phyloP scores from a whole-genome alignment of 2,888 invertebrate species.

The Caenorhabditis doughertyi region DNA sequence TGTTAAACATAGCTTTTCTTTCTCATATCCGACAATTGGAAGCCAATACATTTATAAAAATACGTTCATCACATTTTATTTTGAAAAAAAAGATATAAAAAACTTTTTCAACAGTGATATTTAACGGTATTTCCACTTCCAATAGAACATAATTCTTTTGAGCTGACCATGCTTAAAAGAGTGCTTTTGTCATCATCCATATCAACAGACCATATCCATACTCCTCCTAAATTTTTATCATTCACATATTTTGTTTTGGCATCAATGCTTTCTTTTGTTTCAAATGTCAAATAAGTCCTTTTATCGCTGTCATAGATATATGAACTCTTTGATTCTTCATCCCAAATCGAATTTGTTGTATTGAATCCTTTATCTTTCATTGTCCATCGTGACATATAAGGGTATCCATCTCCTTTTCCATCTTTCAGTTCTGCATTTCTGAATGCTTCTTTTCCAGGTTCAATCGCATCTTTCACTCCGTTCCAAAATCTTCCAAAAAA shows the following conservation, averaged over 20 bases:
- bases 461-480: not conserved
- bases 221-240: slow-evolving; percentile 8
- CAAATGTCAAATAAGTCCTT: slow-evolving; percentile 5
- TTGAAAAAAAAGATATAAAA: too few species aligned
- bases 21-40: too few species aligned
- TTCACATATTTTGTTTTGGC: slow-evolving; percentile 9
- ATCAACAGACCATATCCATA: slow-evolving; percentile 23
- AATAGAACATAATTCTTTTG: not conserved
- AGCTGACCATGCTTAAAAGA: slow-evolving; percentile 5
- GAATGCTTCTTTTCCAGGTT: not conserved
- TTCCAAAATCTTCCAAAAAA: slow-evolving; percentile 26
- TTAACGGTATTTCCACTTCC: not conserved
- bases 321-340: not conserved
- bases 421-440: slow-evolving; percentile 9
- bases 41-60: too few species aligned
- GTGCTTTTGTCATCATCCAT: slow-evolving; percentile 6
- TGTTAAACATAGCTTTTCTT: too few species aligned
- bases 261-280: not conserved
- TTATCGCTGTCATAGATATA: not conserved
- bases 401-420: not conserved
- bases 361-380: not conserved
- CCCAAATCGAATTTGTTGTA: slow-evolving; percentile 1
- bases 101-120: not conserved
- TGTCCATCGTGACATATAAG: slow-evolving; percentile 25
- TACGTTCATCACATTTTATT: too few species aligned